phyloP scores from a whole-genome alignment of 1,140 invertebrate genomes.

The Drosophila mauritiana region DNA sequence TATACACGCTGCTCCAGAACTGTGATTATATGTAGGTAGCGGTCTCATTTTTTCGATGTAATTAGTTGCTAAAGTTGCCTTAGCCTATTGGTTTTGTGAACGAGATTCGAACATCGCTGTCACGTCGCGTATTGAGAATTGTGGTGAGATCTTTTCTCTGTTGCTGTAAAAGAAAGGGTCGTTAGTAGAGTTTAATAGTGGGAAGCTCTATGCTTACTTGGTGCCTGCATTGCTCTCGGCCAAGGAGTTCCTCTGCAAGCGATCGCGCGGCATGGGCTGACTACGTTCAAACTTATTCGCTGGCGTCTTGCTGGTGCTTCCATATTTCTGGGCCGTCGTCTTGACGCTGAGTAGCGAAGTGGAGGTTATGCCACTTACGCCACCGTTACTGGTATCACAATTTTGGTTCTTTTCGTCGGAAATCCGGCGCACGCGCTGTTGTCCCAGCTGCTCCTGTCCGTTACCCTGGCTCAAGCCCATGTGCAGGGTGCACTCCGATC shows the following conservation, averaged over 20 bases:
- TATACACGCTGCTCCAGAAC: conserved; percentile 39
- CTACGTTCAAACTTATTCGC: conserved; percentile 64
- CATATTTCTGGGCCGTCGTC: conserved; percentile 63
- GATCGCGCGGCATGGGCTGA: conserved; percentile 54
- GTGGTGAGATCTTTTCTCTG: conserved; percentile 88
- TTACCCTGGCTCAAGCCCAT: conserved; percentile 16
- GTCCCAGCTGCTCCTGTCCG: conserved; percentile 36
- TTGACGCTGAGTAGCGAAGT: conserved; percentile 56
- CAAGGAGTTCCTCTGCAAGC: conserved; percentile 54
- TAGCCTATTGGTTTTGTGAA: conserved; percentile 84
- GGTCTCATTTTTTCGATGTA: conserved; percentile 65
- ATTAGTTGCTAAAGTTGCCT: conserved; percentile 43
- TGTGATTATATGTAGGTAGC: conserved; percentile 40
- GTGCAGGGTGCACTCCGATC: conserved; percentile 72
- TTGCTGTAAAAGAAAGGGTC: conserved; percentile 84
- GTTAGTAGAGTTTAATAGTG: conserved; percentile 1
- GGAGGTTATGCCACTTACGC: conserved; percentile 12
- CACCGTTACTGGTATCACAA: conserved; percentile 72
- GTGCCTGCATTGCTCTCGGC: conserved; percentile 65
- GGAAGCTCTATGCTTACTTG: conserved; percentile 48
- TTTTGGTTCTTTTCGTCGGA: conserved; percentile 85
- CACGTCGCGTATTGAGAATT: conserved; percentile 91
- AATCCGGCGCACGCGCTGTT: conserved; percentile 74
- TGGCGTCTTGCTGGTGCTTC: conserved; percentile 38
- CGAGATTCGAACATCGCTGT: conserved; percentile 90